Evolutionary conservation across 2,113 vertebrate genomes (phyloP).

Genomic region (Salvelinus fontinalis): DNA sequence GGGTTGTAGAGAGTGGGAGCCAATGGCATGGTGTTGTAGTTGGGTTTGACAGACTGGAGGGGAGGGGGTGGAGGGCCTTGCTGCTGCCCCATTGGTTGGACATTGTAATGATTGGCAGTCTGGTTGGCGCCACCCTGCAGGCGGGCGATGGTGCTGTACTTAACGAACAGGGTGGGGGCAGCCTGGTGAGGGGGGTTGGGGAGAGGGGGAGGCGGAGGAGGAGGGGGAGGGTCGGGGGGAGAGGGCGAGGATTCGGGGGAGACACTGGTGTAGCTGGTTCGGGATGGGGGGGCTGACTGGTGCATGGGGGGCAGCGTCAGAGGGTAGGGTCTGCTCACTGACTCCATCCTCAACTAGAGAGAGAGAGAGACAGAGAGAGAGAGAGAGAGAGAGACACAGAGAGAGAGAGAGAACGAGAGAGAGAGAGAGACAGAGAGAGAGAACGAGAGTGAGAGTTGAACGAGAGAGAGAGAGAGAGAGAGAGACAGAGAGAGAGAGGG

Average conservation of each 20-base stretch:
- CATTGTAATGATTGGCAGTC: slow-evolving; percentile 68
- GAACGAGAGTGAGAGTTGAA: too few relatives aligned
- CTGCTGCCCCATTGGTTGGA: slow-evolving; percentile 39
- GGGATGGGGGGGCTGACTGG: slow-evolving; percentile 56
- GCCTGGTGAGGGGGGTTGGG: slow-evolving; percentile 68
- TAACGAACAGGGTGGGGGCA: slow-evolving; percentile 74
- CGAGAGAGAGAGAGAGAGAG: too few relatives aligned
- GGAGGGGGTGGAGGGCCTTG: slow-evolving; percentile 32
- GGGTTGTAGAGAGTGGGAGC: slow-evolving; percentile 66
- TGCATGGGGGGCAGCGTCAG: slow-evolving; percentile 75
- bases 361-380: slow-evolving; percentile 9
- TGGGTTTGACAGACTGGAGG: slow-evolving; percentile 63
- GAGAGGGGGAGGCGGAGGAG: slow-evolving; percentile 57
- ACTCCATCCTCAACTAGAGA: slow-evolving; percentile 80
- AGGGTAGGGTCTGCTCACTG: slow-evolving; percentile 80
- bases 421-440: too few relatives aligned
- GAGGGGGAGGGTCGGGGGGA: slow-evolving; percentile 72
- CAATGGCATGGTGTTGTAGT: slow-evolving; percentile 65
- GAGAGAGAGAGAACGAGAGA: not conserved
- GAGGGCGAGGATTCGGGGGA: slow-evolving; percentile 79
- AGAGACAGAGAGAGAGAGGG: fast-evolving
- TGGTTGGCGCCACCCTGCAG: slow-evolving; percentile 78
- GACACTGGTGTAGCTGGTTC: slow-evolving; percentile 68
- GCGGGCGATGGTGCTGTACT: slow-evolving; percentile 87
- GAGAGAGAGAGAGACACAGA: not conserved